Conservation (phyloP, 2,113 vertebrate species). For the Riparia riparia region DNA sequence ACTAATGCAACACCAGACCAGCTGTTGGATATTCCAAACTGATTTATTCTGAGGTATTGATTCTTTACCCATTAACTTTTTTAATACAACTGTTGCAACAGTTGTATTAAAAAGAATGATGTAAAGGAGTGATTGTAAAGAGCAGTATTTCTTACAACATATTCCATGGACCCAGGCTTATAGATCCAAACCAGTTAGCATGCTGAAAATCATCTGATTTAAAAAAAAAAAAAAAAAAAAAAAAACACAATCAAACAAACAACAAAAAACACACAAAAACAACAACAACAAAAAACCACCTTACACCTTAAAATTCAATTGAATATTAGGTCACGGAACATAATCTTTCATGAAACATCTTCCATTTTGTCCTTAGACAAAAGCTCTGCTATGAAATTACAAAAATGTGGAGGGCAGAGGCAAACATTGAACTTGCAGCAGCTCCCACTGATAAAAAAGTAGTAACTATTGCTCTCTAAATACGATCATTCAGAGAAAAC, state of each 20-base stretch:
- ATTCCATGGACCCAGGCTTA: accelerated
- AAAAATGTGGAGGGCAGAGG: background rate
- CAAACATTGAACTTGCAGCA: background rate
- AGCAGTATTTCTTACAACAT: background rate
- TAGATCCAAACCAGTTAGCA: background rate
- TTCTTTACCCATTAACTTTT: background rate
- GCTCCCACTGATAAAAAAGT: background rate
- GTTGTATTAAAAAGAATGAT: background rate
- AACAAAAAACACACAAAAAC: background rate
- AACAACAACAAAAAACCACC: background rate
- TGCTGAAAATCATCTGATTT: background rate
- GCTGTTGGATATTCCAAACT: background rate
- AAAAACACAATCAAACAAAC: too few relatives aligned
- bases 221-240: background rate
- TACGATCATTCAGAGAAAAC: background rate
- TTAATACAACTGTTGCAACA: background rate
- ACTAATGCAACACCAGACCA: background rate
- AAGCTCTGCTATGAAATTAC: background rate
- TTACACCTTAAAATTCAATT: background rate
- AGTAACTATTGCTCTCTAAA: background rate
- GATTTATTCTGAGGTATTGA: background rate
- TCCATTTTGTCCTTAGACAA: background rate
- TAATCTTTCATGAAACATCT: background rate
- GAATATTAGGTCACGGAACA: background rate
- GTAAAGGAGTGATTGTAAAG: background rate